Evolutionary conservation across 1,140 invertebrate genomes (phyloP), one percentile per base, ranked within the genome.

Genomic region (Psilanteris sp.): DNA sequence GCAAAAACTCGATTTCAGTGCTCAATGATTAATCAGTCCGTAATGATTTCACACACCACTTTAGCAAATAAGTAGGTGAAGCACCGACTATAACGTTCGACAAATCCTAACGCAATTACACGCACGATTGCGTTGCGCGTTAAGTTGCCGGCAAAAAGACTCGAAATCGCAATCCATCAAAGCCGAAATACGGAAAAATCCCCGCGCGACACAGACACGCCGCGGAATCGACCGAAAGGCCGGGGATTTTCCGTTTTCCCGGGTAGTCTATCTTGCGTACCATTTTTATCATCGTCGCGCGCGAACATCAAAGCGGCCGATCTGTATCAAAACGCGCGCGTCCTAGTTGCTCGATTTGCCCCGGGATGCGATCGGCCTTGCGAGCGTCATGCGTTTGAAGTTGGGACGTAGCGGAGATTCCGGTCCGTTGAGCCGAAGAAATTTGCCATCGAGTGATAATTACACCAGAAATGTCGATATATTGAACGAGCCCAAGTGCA

Each of bases 391-490:
- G 54, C 61, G 71, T 74, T 74, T 74, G 71, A 74, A 74, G 71
- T 74, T 74, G 24, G 59, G 70, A 72, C 68, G 68, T 48, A 50
- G 41, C 50, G 22, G 22, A 59, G 57, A 41, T 73, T 74, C 54
- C 71, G 44, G 54, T 29, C 71, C 71, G 61, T 11, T 74, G 71
- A 26, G 44, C 71, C 46, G 71, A 61, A 66, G 61, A 66, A 66
- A 74, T 66, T 74, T 54, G 54, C 61, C 54, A 66, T 66, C 71
- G 71, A 67, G 52, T 67, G 71, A 74, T 74, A 74, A 66, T 74
- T 74, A 64, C 52, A 55, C 36, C 50, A 64, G 68, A 34, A 50
- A 73, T 46, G 71, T 67, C 71, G 71, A 74, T 74, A 67, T 64
- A 74, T 67, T 54, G 71, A 74, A 31, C 52, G 50, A 15, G 26